Evolutionary conservation across 2,888 invertebrate species (phyloP).

Genomic region (Drosophila testacea): DNA sequence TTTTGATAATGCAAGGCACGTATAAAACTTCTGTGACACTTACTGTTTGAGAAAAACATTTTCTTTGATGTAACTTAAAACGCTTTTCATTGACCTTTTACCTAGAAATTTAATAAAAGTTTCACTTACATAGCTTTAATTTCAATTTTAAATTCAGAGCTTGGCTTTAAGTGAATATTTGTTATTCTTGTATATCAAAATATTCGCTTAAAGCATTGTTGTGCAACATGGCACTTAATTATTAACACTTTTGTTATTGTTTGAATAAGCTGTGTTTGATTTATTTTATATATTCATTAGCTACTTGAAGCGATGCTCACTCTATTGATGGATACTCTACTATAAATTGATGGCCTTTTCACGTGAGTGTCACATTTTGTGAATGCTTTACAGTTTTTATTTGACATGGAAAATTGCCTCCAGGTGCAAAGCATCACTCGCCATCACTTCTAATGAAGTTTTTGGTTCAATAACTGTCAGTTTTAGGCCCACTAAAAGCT

Average conservation of each 20-base stretch:
- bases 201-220: neutral
- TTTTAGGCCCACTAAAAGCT: conserved; percentile 55
- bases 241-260: no score
- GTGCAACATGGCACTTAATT: no score
- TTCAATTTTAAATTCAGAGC: neutral
- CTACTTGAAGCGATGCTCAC: conserved; percentile 17
- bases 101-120: neutral
- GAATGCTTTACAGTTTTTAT: conserved; percentile 35
- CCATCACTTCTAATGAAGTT: conserved; percentile 32
- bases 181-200: neutral
- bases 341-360: conserved; percentile 54
- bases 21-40: conserved; percentile 12
- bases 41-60: conserved; percentile 1
- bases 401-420: conserved; percentile 21
- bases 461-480: conserved; percentile 55
- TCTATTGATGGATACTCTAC: conserved; percentile 52
- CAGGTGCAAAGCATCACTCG: conserved; percentile 1
- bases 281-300: neutral
- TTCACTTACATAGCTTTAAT: neutral
- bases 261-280: neutral
- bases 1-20: conserved; percentile 18
- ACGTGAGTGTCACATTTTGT: conserved; percentile 42
- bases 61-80: conserved; percentile 3
- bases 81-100: conserved; percentile 3
- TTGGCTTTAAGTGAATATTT: neutral